A percentile compares a stretch with the other conserved stretches of the same genome.
Evolutionary conservation across 2,113 vertebrate genomes (phyloP).

Genomic region (Silurus meridionalis): DNA sequence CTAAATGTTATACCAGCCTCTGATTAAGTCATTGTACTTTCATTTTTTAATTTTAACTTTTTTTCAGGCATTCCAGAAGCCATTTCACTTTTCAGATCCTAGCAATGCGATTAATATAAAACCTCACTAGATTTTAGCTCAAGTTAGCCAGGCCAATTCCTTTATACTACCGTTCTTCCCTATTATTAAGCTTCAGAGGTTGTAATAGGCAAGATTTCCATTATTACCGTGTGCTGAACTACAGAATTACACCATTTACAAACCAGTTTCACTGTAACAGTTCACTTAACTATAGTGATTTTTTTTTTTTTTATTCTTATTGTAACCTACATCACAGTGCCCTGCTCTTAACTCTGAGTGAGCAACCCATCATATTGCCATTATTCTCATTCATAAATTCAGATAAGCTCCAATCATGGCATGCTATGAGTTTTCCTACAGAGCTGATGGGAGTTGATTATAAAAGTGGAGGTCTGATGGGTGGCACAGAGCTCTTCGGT

Average conservation of each 20-base stretch:
- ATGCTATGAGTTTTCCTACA: slow-evolving; percentile 34
- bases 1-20: not conserved
- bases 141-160: not conserved
- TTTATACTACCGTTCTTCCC: not conserved
- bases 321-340: not conserved
- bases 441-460: slow-evolving; percentile 35
- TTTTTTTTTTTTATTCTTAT: slow-evolving; percentile 32
- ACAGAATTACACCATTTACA: slow-evolving; percentile 18
- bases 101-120: not conserved
- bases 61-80: not conserved
- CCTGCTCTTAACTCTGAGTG: slow-evolving; percentile 31
- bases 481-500: not conserved
- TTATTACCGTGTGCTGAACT: not conserved
- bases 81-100: not conserved
- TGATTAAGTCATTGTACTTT: not conserved
- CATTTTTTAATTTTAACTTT: not conserved
- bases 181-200: not conserved
- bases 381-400: slow-evolving; percentile 43
- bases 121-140: not conserved
- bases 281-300: not conserved
- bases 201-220: not conserved
- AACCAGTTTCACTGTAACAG: slow-evolving; percentile 1
- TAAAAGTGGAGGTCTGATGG: slow-evolving; percentile 12
- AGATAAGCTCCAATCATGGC: slow-evolving; percentile 37
- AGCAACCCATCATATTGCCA: slow-evolving; percentile 38